These are phyloP conservation scores for Hepsetus odoe DNA, from an alignment of 2,113 vertebrate genomes.

Conservation along the genomic window DNA sequence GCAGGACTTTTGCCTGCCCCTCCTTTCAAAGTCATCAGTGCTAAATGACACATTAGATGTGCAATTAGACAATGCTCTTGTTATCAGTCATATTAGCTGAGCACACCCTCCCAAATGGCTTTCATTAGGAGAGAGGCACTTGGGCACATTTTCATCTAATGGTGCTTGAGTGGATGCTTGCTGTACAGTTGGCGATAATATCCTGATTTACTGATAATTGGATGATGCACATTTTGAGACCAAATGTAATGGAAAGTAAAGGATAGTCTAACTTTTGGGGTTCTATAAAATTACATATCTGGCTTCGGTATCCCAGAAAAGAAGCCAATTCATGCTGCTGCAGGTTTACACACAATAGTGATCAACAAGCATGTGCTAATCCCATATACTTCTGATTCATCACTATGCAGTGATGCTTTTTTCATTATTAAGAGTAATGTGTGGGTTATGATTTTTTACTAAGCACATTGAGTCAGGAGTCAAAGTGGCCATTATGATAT, in stretches of 20 bases:
- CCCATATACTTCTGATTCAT: too few relatives aligned
- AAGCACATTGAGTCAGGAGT: too few relatives aligned
- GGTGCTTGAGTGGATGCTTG: slow-evolving; percentile 23
- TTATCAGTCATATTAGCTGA: slow-evolving; percentile 48
- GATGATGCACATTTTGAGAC: slow-evolving; percentile 16
- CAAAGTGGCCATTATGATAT: too few relatives aligned
- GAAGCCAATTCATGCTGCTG: background rate
- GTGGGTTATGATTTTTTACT: too few relatives aligned
- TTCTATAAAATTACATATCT: background rate
- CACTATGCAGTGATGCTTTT: too few relatives aligned
- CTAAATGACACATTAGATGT: slow-evolving; percentile 54
- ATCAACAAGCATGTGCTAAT: too few relatives aligned
- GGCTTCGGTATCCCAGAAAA: background rate
- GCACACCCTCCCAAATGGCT: slow-evolving; percentile 51
- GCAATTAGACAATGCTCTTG: slow-evolving; percentile 54
- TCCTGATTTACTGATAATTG: slow-evolving; percentile 32
- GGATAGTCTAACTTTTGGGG: background rate
- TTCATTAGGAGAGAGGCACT: slow-evolving; percentile 46
- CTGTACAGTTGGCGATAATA: slow-evolving; percentile 14
- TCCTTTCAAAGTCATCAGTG: slow-evolving; percentile 47
- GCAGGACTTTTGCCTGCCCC: slow-evolving; percentile 44
- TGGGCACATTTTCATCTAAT: slow-evolving; percentile 37
- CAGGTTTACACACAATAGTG: background rate
- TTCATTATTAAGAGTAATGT: too few relatives aligned
- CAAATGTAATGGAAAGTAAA: slow-evolving; percentile 1